Conservation (phyloP, 2,797 vertebrate species). For the Hydrocynus forskahlii region DNA sequence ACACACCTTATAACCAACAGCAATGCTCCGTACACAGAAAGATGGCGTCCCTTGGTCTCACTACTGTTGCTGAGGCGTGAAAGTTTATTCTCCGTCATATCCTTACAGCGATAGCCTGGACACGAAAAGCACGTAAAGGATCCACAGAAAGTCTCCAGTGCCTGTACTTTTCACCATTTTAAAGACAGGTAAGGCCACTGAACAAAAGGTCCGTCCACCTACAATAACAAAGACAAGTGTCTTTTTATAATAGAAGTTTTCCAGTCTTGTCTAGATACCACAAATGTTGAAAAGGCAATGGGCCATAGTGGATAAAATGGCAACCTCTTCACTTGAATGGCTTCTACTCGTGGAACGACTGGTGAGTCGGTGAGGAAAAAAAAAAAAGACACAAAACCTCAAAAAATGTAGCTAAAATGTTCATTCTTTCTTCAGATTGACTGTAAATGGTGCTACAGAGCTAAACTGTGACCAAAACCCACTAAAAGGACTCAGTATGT, state of each 20-base stretch:
- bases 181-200: slow-evolving; percentile 43
- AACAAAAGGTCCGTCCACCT: slow-evolving; percentile 31
- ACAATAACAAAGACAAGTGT: not conserved
- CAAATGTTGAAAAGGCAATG: not conserved
- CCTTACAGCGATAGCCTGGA: not conserved
- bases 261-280: not conserved
- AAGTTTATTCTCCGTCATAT: not conserved
- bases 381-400: not conserved
- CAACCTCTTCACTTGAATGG: not conserved
- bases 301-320: slow-evolving; percentile 13
- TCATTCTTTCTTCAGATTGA: not conserved
- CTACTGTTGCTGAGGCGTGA: not conserved
- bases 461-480: not conserved
- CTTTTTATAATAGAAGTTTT: not conserved
- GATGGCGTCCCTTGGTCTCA: slow-evolving; percentile 31
- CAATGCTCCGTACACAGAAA: slow-evolving; percentile 4
- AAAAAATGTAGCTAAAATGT: slow-evolving; percentile 2
- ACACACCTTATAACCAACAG: not conserved
- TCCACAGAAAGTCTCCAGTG: slow-evolving; percentile 36
- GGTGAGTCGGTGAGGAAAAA: not conserved
- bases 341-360: not conserved
- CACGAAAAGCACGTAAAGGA: slow-evolving; percentile 5
- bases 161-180: slow-evolving; percentile 38
- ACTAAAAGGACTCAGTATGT: not conserved
- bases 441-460: slow-evolving; percentile 35